These are phyloP conservation scores for Arion vulgaris DNA, from an alignment of 1,140 invertebrate species.

Conservation along the genomic window DNA sequence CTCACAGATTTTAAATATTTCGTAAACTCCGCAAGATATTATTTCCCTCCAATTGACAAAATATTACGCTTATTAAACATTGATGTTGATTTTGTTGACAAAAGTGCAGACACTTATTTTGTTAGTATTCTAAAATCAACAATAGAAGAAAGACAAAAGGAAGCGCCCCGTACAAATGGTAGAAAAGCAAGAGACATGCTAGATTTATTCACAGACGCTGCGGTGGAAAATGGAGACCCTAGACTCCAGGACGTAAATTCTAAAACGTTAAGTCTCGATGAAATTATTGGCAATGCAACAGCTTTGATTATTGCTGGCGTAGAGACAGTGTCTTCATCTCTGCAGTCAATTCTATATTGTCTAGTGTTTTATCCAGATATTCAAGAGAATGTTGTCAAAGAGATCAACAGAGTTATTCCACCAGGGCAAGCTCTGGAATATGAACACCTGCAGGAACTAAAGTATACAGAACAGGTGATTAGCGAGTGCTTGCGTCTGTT, in stretches of 20 bases:
- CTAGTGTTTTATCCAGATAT: conserved; percentile 78
- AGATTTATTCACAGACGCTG: conserved; percentile 1
- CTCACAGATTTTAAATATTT: not conserved
- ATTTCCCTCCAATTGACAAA: not conserved
- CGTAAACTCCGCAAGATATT: not conserved
- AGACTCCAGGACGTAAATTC: not conserved
- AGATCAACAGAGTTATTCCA: conserved; percentile 77
- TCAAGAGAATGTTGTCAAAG: conserved; percentile 77
- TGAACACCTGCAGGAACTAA: conserved; percentile 76
- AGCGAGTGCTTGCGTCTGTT: conserved; percentile 60
- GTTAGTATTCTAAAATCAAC: not conserved
- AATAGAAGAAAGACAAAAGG: not conserved
- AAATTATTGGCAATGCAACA: conserved; percentile 13
- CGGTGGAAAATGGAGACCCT: not conserved
- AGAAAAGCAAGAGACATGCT: not conserved
- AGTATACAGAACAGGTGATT: conserved; percentile 74
- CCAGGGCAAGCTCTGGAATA: conserved; percentile 61
- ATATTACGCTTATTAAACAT: not conserved
- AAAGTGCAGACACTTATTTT: not conserved
- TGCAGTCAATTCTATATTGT: conserved; percentile 80
- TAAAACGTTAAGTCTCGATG: not conserved
- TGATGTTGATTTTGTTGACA: not conserved
- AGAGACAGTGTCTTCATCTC: conserved; percentile 83
- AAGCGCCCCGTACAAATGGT: not conserved
- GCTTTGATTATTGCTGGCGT: conserved; percentile 78